Evolutionary conservation across 2,888 invertebrate genomes (phyloP), one percentile per base, ranked within the genome.

Genomic region (Anoncus sp.): DNA sequence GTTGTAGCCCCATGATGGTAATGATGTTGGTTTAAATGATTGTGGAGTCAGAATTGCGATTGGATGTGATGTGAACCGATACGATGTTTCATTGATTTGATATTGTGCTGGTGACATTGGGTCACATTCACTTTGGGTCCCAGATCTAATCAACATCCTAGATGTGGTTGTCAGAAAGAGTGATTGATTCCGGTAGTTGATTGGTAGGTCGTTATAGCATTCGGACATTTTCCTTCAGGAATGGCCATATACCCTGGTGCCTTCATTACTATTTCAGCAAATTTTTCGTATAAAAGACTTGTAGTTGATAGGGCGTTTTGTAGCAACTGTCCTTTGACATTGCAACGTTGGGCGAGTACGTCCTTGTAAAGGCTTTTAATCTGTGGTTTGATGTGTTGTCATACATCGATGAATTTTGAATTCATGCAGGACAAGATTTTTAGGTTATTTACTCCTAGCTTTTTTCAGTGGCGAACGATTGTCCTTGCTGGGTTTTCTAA

Each of bases 131-230:
- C 79, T 63, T 60, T 85, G 74, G 27, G 80, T 77, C 0, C 78
- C 84, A 0, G 75, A 40, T n/a, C 59, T 69, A 2, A 81, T 62
- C 0, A 87, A 16, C 0, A 86, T 75, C 7, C 82, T 69, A 0
- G 84, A 84, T 5, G 80, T 74, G 4, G 86, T 80, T 16, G 84
- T 57, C 38, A 84, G 73, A 43, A 81, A 86, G 10, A 49, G 55
- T 1, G 81, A 78, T 20, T 77, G 40, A 38, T 84, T 87, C 9
- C 74, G 55, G 6, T 77, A 75, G 2, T 12, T 49, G 0, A 87
- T 82, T 0, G 85, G 85, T 31, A 87, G 45, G 53, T 85, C 83
- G 4, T 82, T 35, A 43, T 84, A 85, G 47, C 86, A 86, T 12
- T 70, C 69, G 0, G 78, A 47, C 0, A 82, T 73, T 16, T 77